Evolutionary conservation across 92 coral and sea anemone genomes (phyloP).

Genomic region (Heliopora coerulea): DNA sequence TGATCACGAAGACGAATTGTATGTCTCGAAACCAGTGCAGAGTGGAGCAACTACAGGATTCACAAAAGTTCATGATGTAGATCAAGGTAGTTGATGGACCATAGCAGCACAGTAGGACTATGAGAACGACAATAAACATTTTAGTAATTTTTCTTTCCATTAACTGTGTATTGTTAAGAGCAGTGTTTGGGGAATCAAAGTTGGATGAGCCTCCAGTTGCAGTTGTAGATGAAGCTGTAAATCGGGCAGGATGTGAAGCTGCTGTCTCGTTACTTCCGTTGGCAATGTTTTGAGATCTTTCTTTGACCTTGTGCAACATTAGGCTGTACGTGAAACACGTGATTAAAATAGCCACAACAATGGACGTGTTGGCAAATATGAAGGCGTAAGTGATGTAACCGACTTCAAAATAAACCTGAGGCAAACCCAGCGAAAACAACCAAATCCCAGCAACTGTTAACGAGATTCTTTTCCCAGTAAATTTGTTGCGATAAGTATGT

Average conservation of each 20-base stretch:
- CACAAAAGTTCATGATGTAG: conserved; percentile 72
- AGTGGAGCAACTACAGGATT: conserved; percentile 63
- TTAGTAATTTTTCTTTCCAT: conserved; percentile 51
- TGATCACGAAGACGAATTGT: conserved; percentile 66
- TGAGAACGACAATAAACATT: conserved; percentile 45
- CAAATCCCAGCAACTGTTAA: conserved; percentile 35
- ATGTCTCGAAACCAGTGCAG: conserved; percentile 79
- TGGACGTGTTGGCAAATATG: conserved; percentile 48
- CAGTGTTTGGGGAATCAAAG: neutral
- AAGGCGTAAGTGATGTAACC: conserved; percentile 48
- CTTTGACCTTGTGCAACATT: conserved; percentile 41
- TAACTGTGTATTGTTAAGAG: conserved; percentile 13
- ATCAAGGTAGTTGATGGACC: conserved; percentile 68
- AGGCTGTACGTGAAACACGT: conserved; percentile 38
- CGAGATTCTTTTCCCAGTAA: conserved; percentile 33
- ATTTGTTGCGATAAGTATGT: conserved; percentile 38
- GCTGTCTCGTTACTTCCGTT: neutral
- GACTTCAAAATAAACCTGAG: conserved; percentile 45
- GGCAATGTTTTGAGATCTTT: conserved; percentile 18
- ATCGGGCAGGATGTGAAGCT: neutral
- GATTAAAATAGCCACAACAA: conserved; percentile 36
- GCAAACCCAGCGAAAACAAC: conserved; percentile 39
- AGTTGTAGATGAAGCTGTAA: neutral
- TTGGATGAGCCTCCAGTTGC: neutral
- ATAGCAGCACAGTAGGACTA: conserved; percentile 63